A percentile compares a stretch with the other conserved stretches of the same genome.
phyloP scores from a whole-genome alignment of 1,140 invertebrate species.

The Cryptotermes secundus region DNA sequence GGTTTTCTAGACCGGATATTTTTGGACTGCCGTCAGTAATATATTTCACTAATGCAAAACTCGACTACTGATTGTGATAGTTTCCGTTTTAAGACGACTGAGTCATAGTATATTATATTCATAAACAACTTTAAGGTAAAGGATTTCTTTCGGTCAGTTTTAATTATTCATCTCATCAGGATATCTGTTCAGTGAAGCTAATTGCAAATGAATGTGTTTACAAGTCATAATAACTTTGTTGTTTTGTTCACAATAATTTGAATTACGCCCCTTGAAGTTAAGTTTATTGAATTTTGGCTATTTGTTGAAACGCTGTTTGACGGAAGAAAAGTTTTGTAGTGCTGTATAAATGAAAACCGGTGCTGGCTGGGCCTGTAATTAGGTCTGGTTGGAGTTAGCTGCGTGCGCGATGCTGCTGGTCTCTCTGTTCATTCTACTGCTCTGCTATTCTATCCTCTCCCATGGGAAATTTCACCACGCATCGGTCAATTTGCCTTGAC shows the following conservation, averaged over 20 bases:
- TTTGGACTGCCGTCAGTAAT: no score
- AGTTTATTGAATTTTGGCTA: neutral
- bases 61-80: no score
- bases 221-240: neutral
- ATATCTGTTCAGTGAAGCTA: no score
- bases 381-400: neutral
- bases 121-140: no score
- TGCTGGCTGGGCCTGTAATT: neutral
- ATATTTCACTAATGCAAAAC: no score
- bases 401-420: neutral
- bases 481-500: slow-evolving; percentile 30
- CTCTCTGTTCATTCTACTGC: neutral
- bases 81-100: no score
- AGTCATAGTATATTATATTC: no score
- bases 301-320: neutral
- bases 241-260: neutral
- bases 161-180: no score
- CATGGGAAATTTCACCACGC: slow-evolving; percentile 26
- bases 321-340: neutral
- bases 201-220: no score
- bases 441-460: slow-evolving; percentile 11
- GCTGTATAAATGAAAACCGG: no score
- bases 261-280: neutral
- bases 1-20: no score
- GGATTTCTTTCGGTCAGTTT: no score